Evolutionary conservation across 2,888 invertebrate genomes (phyloP).

Genomic region (Archips crataeganus): DNA sequence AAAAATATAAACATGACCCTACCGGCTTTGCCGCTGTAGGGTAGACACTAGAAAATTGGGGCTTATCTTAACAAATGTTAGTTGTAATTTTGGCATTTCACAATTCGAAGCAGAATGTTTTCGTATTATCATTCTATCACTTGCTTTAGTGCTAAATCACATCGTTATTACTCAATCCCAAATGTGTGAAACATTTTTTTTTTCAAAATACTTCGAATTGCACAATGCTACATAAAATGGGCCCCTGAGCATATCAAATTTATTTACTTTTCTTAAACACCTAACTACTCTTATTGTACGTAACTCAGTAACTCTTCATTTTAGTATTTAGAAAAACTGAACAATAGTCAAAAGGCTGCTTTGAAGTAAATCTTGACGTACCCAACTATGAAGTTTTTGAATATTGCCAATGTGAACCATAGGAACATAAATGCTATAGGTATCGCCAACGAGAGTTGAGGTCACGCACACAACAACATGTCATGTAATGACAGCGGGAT

Average conservation of each 20-base stretch:
- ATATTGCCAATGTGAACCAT: too few species aligned
- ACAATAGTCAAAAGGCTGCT: not conserved
- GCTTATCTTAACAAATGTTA: not conserved
- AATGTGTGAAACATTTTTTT: not conserved
- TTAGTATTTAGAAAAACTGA: not conserved
- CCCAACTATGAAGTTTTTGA: too few species aligned
- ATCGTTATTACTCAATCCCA: not conserved
- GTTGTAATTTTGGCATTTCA: not conserved
- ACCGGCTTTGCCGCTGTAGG: not conserved
- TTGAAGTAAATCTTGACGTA: too few species aligned
- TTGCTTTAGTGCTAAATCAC: not conserved
- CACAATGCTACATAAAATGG: not conserved
- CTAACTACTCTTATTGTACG: not conserved
- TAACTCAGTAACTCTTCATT: not conserved
- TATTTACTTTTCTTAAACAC: not conserved
- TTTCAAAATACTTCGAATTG: not conserved
- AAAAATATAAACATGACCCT: constrained; percentile 1
- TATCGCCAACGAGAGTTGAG: too few species aligned
- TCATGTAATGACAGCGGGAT: too few species aligned
- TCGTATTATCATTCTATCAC: not conserved
- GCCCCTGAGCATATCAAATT: not conserved
- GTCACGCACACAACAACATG: too few species aligned
- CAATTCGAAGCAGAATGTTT: not conserved
- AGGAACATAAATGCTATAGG: too few species aligned
- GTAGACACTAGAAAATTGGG: not conserved